Conservation (phyloP, 2,888 invertebrate genomes). For the Stenolophus ochropezus region DNA sequence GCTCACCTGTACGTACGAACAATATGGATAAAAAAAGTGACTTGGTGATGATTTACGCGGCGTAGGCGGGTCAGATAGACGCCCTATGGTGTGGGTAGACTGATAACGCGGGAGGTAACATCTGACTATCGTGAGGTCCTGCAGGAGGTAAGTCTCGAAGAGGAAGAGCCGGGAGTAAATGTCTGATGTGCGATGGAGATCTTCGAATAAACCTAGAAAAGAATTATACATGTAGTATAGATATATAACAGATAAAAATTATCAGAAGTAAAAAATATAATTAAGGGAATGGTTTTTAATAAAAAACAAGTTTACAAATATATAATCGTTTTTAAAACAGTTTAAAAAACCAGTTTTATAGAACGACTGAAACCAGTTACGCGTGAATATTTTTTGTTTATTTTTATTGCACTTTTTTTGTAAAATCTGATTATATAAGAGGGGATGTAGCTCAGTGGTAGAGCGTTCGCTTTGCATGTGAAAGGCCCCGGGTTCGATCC, state of each 20-base stretch:
- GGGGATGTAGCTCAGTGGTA: constrained; percentile 98
- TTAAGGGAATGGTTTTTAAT: background rate
- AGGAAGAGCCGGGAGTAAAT: constrained; percentile 71
- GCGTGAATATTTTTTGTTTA: too few relatives aligned
- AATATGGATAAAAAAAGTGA: background rate
- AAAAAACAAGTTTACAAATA: too few relatives aligned
- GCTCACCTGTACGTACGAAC: background rate
- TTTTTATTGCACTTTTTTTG: background rate
- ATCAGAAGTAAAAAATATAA: background rate
- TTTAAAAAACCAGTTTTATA: too few relatives aligned
- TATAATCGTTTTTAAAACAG: too few relatives aligned
- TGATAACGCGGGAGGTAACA: constrained; percentile 70
- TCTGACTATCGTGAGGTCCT: constrained; percentile 65
- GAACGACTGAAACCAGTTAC: too few relatives aligned
- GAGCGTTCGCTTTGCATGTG: constrained; percentile 99
- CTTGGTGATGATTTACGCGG: constrained; percentile 33
- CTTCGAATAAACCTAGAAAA: constrained; percentile 63
- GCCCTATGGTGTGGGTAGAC: constrained; percentile 73
- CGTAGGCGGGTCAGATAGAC: constrained; percentile 70
- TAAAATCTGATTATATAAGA: background rate
- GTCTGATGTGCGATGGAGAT: constrained; percentile 71
- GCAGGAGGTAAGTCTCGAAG: constrained; percentile 73
- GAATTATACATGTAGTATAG: too few relatives aligned
- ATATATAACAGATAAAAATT: background rate
- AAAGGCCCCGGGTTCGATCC: constrained; percentile 99